Conservation (phyloP, 2,888 invertebrate species). For the Gerris lacustris region DNA sequence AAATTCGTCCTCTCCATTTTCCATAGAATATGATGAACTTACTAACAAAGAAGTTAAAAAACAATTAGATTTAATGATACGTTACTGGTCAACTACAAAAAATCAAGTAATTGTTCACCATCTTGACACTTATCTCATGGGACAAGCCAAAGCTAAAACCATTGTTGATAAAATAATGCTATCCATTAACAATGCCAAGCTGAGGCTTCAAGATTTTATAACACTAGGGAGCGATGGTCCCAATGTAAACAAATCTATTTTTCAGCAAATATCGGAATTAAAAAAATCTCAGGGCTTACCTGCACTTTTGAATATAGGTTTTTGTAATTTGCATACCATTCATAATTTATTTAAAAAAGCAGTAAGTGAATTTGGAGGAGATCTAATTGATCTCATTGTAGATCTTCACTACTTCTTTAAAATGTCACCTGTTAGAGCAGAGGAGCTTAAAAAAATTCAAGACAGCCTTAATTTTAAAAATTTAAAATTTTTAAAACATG, state of each 20-base stretch:
- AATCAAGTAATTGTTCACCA: background rate
- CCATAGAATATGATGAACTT: background rate
- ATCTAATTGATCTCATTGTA: background rate
- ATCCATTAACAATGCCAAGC: no score
- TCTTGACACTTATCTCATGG: background rate
- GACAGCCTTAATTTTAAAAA: background rate
- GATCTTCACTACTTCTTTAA: background rate
- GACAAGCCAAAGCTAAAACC: no score
- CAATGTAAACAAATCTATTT: background rate
- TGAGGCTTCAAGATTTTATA: background rate
- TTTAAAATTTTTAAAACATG: conserved; percentile 2
- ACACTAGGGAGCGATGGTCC: background rate
- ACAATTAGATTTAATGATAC: background rate
- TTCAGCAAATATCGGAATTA: background rate
- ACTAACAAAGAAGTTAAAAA: background rate
- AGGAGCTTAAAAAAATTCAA: background rate
- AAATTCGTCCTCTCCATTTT: background rate
- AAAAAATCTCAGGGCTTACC: background rate
- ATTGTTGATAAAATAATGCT: no score
- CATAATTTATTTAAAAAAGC: background rate
- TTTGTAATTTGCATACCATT: background rate
- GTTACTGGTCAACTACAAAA: background rate
- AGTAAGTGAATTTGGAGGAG: background rate
- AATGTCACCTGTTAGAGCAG: background rate
- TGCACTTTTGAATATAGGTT: background rate